These are phyloP conservation scores for Corythoichthys intestinalis DNA, from an alignment of 2,113 vertebrate genomes.

Conservation along the genomic window DNA sequence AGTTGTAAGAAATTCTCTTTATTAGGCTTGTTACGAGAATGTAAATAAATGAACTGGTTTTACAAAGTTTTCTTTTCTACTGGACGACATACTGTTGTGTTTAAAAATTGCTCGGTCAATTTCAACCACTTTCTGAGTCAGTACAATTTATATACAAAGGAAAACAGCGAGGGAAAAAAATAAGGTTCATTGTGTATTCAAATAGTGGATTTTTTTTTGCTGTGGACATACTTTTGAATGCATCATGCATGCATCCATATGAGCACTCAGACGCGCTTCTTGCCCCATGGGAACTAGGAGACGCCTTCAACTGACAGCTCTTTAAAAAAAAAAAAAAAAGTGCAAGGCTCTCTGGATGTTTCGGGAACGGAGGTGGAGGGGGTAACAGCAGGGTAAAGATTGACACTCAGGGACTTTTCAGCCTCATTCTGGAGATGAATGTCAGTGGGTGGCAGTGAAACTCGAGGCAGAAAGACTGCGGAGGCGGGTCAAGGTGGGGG, in stretches of 20 bases:
- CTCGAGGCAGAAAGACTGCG: conserved; percentile 37
- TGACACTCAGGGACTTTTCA: conserved; percentile 28
- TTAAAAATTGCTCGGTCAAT: not conserved
- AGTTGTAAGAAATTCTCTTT: no score
- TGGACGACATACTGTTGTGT: no score
- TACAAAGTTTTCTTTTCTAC: no score
- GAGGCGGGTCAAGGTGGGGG: conserved; percentile 24
- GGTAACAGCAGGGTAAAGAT: not conserved
- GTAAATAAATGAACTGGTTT: no score
- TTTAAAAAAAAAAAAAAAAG: conserved; percentile 17
- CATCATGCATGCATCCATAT: conserved; percentile 15
- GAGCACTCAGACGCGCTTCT: conserved; percentile 41
- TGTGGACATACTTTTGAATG: not conserved
- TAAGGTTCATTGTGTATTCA: no score
- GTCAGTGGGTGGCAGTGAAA: conserved; percentile 53
- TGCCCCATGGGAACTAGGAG: conserved; percentile 13
- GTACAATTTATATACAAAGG: not conserved
- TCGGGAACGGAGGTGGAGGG: not conserved
- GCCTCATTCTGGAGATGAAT: conserved; percentile 48
- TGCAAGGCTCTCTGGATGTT: conserved; percentile 17
- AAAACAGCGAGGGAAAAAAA: not conserved
- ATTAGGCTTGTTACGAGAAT: no score
- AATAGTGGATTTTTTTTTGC: not conserved
- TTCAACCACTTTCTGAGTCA: not conserved
- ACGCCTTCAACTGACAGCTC: conserved; percentile 42